These are phyloP conservation scores for Gymnoscopelus microlampas DNA, from an alignment of 2,797 vertebrate species.

Conservation along the genomic window DNA sequence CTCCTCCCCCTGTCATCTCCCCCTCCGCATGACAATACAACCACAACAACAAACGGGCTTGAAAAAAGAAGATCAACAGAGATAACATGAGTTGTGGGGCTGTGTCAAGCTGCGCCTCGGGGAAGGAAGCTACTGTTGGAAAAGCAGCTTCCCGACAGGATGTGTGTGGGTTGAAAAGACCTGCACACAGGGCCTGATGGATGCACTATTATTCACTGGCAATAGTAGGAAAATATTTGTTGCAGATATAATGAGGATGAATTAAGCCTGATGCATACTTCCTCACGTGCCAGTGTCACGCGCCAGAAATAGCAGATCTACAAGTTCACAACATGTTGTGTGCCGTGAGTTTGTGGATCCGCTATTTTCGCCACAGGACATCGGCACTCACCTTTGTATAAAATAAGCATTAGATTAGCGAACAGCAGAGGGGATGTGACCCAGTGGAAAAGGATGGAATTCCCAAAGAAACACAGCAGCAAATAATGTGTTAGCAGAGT, in stretches of 20 bases:
- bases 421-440: too few species aligned
- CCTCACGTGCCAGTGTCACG: too few species aligned
- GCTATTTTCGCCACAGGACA: too few species aligned
- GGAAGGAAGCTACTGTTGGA: slow-evolving; percentile 50
- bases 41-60: not conserved
- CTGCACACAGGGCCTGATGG: slow-evolving; percentile 24
- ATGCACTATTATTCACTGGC: slow-evolving; percentile 33
- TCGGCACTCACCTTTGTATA: too few species aligned
- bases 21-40: not conserved
- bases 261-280: not conserved
- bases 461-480: not conserved
- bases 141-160: slow-evolving; percentile 32
- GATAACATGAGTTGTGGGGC: slow-evolving; percentile 25
- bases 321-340: too few species aligned
- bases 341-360: too few species aligned
- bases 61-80: slow-evolving; percentile 12
- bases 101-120: slow-evolving; percentile 34
- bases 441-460: not conserved
- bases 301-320: too few species aligned
- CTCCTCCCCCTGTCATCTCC: not conserved
- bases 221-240: slow-evolving; percentile 30
- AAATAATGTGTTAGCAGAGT: not conserved
- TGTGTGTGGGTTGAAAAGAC: slow-evolving; percentile 53
- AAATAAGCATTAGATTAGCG: too few species aligned
- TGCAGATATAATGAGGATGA: slow-evolving; percentile 12